Conservation (phyloP, 2,888 invertebrate species). For the Agrotis clavis region DNA sequence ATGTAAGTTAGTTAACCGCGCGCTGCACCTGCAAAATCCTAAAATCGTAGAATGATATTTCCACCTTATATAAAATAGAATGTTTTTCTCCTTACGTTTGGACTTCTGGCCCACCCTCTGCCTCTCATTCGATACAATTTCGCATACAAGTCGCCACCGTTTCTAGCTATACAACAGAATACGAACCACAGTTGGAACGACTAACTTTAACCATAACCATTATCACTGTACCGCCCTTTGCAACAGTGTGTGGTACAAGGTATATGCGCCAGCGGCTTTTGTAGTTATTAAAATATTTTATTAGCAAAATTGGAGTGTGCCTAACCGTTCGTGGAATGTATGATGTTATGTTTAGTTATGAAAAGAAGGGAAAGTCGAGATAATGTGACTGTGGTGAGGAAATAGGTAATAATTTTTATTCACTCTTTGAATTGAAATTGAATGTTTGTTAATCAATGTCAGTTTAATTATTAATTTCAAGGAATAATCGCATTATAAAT, state of each 20-base stretch:
- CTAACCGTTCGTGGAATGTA: too few species aligned
- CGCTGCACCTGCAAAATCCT: too few species aligned
- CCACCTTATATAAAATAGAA: background rate
- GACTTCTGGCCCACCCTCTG: conserved; percentile 35
- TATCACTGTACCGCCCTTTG: conserved; percentile 85
- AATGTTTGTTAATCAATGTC: too few species aligned
- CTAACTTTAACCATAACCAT: conserved; percentile 89
- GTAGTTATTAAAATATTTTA: conserved; percentile 11
- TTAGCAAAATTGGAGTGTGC: background rate
- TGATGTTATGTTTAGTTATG: too few species aligned
- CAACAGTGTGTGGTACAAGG: conserved; percentile 72
- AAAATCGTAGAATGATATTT: too few species aligned
- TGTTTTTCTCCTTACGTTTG: background rate
- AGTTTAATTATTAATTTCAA: too few species aligned
- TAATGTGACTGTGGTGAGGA: background rate
- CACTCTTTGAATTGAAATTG: too few species aligned
- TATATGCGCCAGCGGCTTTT: conserved; percentile 45
- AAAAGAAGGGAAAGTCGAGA: background rate
- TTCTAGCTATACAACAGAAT: conserved; percentile 68
- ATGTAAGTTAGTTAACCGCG: too few species aligned
- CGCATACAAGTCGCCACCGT: conserved; percentile 73
- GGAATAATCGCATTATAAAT: too few species aligned
- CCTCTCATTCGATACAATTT: conserved; percentile 65
- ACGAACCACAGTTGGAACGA: conserved; percentile 78
- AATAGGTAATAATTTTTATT: too few species aligned